Percentiles rank a stretch among this genome's conserved stretches.
These are phyloP conservation scores for Aplysia californica DNA, from an alignment of 1,140 invertebrate genomes.

Conservation along the genomic window DNA sequence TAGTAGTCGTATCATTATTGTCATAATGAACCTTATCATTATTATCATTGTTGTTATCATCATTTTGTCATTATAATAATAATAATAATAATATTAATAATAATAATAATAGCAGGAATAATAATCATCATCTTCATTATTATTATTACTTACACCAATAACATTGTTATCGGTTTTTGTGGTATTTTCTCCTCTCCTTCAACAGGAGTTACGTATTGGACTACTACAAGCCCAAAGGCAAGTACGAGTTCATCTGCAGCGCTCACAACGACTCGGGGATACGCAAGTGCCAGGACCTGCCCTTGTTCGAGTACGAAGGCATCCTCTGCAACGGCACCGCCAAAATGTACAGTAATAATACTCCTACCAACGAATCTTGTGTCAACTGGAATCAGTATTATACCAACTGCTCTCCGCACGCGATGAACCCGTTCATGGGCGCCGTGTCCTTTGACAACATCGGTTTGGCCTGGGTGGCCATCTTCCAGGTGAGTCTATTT, in stretches of 20 bases:
- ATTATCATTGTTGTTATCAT: background rate
- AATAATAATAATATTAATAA: background rate
- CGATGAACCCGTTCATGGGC: slow-evolving; percentile 97
- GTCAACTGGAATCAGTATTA: slow-evolving; percentile 99
- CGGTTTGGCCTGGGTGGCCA: slow-evolving; percentile 99
- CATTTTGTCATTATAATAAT: slow-evolving; percentile 22
- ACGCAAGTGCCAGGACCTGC: slow-evolving; percentile 90
- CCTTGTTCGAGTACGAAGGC: slow-evolving; percentile 79
- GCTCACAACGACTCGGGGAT: slow-evolving; percentile 93
- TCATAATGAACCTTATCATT: background rate
- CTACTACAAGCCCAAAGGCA: slow-evolving; percentile 61
- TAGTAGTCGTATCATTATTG: background rate
- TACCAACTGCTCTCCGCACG: slow-evolving; percentile 90
- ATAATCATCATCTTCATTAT: slow-evolving; percentile 18
- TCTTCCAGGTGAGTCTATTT: slow-evolving; percentile 93
- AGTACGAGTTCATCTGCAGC: slow-evolving; percentile 98
- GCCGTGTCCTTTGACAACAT: slow-evolving; percentile 99
- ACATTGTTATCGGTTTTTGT: background rate
- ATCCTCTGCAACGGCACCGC: slow-evolving; percentile 73
- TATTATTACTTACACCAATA: background rate
- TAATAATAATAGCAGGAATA: background rate
- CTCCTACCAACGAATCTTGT: slow-evolving; percentile 73
- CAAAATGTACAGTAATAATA: slow-evolving; percentile 53
- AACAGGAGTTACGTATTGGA: slow-evolving; percentile 9
- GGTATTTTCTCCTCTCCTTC: background rate